These are phyloP conservation scores for Andricus curvator DNA, from an alignment of 2,888 invertebrate species.

Conservation along the genomic window DNA sequence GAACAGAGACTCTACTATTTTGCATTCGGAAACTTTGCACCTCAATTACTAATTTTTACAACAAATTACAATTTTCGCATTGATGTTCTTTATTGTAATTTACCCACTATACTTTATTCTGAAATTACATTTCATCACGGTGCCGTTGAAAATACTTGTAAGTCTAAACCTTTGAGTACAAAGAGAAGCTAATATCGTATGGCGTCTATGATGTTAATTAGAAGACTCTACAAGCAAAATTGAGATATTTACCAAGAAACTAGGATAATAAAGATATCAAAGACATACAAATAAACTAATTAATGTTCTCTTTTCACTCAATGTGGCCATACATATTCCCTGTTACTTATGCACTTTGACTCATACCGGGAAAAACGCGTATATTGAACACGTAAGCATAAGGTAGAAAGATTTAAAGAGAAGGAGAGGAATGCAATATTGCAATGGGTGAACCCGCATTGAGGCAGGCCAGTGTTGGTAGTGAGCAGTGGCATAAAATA, in stretches of 20 bases:
- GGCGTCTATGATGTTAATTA: neutral
- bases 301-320: neutral
- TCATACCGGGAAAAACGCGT: slow-evolving; percentile 7
- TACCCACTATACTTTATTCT: no score
- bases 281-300: neutral
- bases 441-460: slow-evolving; percentile 52
- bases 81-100: no score
- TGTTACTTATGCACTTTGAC: neutral
- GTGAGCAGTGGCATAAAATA: slow-evolving; percentile 63
- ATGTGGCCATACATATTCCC: neutral
- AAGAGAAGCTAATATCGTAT: neutral
- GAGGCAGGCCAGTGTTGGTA: slow-evolving; percentile 59
- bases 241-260: neutral
- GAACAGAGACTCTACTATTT: no score
- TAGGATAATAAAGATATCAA: neutral
- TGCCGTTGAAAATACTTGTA: no score
- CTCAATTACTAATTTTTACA: no score
- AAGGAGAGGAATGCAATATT: slow-evolving; percentile 50
- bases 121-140: no score
- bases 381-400: slow-evolving; percentile 4
- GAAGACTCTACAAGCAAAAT: neutral
- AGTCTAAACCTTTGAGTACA: neutral
- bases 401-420: slow-evolving; percentile 36
- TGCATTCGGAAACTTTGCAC: no score
- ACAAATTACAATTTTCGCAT: no score